These are phyloP conservation scores for Orientallactaga bullata DNA, from an alignment of 2,113 vertebrate species.

Conservation along the genomic window DNA sequence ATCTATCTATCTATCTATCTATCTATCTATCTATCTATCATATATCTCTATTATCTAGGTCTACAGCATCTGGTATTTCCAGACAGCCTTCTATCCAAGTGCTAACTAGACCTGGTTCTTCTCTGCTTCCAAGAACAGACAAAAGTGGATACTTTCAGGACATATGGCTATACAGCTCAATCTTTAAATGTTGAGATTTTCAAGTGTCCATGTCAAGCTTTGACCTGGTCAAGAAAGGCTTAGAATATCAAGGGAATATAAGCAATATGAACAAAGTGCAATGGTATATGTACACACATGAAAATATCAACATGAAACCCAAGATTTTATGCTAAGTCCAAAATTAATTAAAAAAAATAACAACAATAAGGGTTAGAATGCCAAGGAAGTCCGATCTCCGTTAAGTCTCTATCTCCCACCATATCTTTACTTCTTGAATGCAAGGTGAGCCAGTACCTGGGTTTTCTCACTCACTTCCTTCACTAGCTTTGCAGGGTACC, in stretches of 20 bases:
- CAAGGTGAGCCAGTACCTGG: neutral
- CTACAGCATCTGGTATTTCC: neutral
- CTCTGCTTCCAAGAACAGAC: neutral
- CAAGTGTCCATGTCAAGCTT: neutral
- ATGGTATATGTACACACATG: neutral
- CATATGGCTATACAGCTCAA: too few species aligned
- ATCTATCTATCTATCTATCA: neutral
- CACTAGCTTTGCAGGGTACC: neutral
- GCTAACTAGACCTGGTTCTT: neutral
- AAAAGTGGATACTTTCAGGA: neutral
- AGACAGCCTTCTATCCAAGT: neutral
- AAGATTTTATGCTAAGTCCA: neutral
- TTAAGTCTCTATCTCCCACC: rapidly evolving
- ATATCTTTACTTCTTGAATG: neutral
- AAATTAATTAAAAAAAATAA: neutral
- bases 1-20: neutral
- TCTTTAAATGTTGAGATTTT: neutral
- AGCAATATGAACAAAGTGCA: neutral
- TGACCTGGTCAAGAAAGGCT: neutral
- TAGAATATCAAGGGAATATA: neutral
- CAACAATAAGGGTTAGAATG: neutral
- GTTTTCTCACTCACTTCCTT: neutral
- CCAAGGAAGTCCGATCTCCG: neutral
- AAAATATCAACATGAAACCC: neutral
- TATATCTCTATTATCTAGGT: neutral